Conservation (phyloP, 2,888 invertebrate species). For the Stenolophus ochropezus region DNA sequence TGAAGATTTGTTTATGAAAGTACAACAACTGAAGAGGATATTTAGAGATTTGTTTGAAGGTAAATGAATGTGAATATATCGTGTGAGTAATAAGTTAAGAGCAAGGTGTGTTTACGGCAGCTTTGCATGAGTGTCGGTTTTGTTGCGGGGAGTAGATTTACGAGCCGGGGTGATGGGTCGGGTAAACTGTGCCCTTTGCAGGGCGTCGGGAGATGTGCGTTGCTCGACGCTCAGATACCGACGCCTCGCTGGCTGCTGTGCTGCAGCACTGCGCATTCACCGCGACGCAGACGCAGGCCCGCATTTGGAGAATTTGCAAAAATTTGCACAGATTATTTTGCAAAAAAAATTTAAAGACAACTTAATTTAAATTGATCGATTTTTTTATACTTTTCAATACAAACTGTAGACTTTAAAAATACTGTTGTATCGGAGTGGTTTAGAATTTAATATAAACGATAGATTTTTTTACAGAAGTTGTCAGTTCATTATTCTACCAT, state of each 20-base stretch:
- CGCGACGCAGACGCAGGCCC: constrained; percentile 22
- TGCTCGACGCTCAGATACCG: neutral
- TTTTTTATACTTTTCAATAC: too few species aligned
- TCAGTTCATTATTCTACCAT: too few species aligned
- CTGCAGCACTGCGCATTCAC: constrained; percentile 23
- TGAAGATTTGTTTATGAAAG: too few species aligned
- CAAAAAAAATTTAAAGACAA: too few species aligned
- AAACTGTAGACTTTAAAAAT: too few species aligned
- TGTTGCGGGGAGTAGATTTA: neutral
- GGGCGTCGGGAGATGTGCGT: neutral
- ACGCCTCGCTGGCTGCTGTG: constrained; percentile 42
- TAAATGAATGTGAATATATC: neutral
- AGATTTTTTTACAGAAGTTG: too few species aligned
- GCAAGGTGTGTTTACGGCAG: neutral
- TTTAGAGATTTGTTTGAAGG: too few species aligned
- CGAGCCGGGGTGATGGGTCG: constrained; percentile 3
- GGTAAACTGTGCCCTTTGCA: constrained; percentile 7
- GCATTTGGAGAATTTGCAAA: neutral
- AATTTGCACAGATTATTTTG: neutral
- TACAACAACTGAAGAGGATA: too few species aligned
- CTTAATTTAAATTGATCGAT: too few species aligned
- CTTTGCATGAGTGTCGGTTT: neutral
- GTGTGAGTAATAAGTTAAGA: neutral
- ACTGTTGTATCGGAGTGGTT: too few species aligned
- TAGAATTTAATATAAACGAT: too few species aligned